phyloP scores from a whole-genome alignment of 2,113 vertebrate genomes.

The Aix galericulata region DNA sequence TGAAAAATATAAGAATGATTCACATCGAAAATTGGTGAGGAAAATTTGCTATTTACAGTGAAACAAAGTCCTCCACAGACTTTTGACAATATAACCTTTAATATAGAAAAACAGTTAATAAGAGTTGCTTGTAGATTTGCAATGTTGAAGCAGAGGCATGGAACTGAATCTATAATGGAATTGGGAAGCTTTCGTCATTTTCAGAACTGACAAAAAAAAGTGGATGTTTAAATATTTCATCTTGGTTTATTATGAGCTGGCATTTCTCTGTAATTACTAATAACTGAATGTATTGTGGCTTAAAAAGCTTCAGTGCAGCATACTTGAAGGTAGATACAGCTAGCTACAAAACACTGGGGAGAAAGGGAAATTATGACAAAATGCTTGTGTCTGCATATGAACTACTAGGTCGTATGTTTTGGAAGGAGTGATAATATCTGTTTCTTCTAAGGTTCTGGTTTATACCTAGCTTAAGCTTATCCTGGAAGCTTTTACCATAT shows the following conservation, averaged over 20 bases:
- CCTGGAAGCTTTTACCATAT: not conserved
- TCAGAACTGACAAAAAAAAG: conserved; percentile 3
- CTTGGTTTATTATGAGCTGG: not conserved
- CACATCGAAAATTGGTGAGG: not conserved
- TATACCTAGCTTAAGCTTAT: not conserved
- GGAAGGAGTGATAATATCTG: not conserved
- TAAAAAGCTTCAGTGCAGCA: not conserved
- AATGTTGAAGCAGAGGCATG: not conserved
- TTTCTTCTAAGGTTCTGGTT: not conserved
- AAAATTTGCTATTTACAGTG: conserved; percentile 9
- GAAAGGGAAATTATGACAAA: not conserved
- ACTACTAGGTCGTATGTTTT: not conserved
- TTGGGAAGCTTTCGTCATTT: not conserved
- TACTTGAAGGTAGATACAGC: not conserved
- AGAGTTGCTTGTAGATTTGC: not conserved
- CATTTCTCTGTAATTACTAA: not conserved
- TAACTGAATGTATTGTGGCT: not conserved
- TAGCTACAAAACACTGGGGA: not conserved
- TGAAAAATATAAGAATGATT: not conserved
- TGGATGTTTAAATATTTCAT: conserved; percentile 22
- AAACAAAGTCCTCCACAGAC: conserved; percentile 21
- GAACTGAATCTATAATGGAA: not conserved
- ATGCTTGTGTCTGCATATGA: not conserved
- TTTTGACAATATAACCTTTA: not conserved
- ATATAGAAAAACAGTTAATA: not conserved